Evolutionary conservation across 53 echinoderm and acorn worm species (phyloP).

Genomic region (Zoroaster sp.): DNA sequence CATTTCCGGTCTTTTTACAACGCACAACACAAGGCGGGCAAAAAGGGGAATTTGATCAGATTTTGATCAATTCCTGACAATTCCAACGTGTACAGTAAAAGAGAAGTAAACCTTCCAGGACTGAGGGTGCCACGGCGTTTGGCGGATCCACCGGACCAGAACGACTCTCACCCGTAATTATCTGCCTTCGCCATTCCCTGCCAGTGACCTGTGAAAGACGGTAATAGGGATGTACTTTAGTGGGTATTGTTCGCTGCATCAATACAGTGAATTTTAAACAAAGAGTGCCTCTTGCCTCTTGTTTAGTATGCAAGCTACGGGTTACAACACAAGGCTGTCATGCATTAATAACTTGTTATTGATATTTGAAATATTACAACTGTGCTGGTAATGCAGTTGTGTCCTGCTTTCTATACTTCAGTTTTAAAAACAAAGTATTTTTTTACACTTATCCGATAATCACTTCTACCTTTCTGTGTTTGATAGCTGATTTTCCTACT

Average conservation of each 20-base stretch:
- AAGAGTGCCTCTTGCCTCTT: too few species aligned
- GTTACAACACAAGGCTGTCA: too few species aligned
- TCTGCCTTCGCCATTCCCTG: neutral
- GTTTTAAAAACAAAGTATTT: too few species aligned
- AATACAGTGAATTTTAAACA: too few species aligned
- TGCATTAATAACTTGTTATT: too few species aligned
- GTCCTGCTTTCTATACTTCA: too few species aligned
- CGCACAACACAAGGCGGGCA: neutral
- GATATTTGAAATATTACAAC: too few species aligned
- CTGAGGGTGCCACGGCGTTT: neutral
- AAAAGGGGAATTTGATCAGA: conserved; percentile 20
- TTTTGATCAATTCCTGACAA: conserved; percentile 31
- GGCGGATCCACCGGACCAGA: neutral
- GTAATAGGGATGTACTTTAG: neutral
- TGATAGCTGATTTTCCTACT: too few species aligned
- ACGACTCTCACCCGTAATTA: neutral
- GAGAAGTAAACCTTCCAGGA: neutral
- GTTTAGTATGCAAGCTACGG: too few species aligned
- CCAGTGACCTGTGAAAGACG: conserved; percentile 12
- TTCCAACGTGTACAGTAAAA: neutral
- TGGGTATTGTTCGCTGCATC: neutral
- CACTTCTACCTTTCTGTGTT: too few species aligned
- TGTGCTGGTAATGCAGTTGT: too few species aligned
- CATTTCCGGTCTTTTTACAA: neutral
- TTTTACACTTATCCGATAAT: too few species aligned